Evolutionary conservation across 2,888 invertebrate species (phyloP).

Genomic region (Eugnorisma glareosa): DNA sequence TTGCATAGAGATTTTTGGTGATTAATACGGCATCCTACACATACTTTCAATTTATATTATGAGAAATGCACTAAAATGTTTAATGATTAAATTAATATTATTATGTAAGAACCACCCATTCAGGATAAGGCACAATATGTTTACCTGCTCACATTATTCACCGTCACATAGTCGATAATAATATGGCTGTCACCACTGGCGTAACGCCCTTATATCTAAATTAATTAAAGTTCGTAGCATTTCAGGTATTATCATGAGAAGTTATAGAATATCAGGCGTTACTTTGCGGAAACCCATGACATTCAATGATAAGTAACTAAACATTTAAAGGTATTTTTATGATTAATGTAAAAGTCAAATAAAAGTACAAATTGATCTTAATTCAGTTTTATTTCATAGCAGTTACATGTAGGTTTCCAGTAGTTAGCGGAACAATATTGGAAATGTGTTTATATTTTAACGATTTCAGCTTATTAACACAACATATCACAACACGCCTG

Average conservation of each 20-base stretch:
- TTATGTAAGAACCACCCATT: neutral
- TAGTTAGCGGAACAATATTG: neutral
- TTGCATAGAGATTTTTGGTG: neutral
- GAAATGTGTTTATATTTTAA: neutral
- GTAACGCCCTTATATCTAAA: neutral
- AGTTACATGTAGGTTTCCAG: neutral
- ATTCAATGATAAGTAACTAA: neutral
- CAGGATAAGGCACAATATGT: neutral
- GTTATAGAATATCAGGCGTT: too few species aligned
- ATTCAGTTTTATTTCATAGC: slow-evolving; percentile 53
- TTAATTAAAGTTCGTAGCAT: neutral
- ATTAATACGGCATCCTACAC: neutral
- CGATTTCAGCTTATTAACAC: neutral
- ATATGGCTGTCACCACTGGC: neutral
- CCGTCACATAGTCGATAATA: neutral
- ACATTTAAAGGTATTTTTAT: neutral
- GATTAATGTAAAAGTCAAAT: slow-evolving; percentile 24
- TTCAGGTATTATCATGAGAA: neutral
- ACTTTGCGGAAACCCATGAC: too few species aligned
- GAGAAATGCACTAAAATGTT: neutral
- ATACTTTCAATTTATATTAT: neutral
- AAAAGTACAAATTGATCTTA: slow-evolving; percentile 25
- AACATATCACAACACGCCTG: neutral
- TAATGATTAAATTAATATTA: neutral
- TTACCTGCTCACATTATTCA: too few species aligned